A percentile compares a stretch with the other conserved stretches of the same genome.
These are phyloP conservation scores for Abrostola triplasia DNA, from an alignment of 2,888 invertebrate genomes.

Conservation along the genomic window DNA sequence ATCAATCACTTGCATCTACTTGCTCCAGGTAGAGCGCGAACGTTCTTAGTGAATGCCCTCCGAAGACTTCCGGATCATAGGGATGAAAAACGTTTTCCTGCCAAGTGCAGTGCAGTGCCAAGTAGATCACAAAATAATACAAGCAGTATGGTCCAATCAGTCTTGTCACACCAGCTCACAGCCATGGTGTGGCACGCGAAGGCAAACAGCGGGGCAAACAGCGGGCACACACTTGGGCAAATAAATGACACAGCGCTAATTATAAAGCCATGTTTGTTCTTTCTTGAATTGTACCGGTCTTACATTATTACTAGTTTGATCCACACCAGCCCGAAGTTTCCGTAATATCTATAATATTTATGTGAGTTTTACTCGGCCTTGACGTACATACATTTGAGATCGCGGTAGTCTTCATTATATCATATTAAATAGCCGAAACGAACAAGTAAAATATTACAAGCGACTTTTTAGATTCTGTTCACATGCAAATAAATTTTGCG, in stretches of 20 bases:
- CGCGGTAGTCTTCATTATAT: neutral
- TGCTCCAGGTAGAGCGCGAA: too few species aligned
- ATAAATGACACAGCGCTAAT: constrained; percentile 37
- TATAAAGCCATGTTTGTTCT: constrained; percentile 14
- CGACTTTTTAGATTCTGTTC: too few species aligned
- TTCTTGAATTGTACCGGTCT: constrained; percentile 7
- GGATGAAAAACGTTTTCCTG: too few species aligned
- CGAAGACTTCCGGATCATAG: too few species aligned
- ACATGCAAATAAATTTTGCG: too few species aligned
- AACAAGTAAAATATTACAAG: too few species aligned
- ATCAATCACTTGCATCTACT: too few species aligned
- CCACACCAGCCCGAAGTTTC: neutral
- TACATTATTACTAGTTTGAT: neutral
- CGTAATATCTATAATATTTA: neutral
- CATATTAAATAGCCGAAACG: too few species aligned
- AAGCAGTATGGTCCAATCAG: neutral
- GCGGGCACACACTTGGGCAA: constrained; percentile 42
- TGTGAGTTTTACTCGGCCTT: neutral
- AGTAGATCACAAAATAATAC: too few species aligned
- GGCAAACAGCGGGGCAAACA: constrained; percentile 17
- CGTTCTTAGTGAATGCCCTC: too few species aligned
- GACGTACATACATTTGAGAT: neutral
- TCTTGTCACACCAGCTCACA: constrained; percentile 1
- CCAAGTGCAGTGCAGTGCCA: too few species aligned
- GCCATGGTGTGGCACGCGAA: constrained; percentile 12